Base-by-base conservation (phyloP, 2,113 vertebrate species). In the Malurus alboscapulatus region DNA sequence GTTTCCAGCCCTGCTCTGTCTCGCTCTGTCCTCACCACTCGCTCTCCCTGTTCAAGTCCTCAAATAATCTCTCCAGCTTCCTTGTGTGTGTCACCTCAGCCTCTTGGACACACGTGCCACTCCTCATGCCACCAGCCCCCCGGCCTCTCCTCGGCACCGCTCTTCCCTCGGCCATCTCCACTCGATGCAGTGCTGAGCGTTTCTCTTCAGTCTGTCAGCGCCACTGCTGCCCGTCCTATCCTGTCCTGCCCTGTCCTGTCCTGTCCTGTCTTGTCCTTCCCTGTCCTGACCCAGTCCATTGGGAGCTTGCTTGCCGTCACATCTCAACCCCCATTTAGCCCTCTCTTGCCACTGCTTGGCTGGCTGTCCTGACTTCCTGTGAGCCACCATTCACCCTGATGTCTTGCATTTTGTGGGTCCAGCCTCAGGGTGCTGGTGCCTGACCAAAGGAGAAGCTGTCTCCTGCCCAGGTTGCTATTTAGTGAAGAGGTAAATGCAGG, bases 91-190 rank as follows among this genome's bases (percentile, higher is more conserved):
- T 63, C 94, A n/a, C 54, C 47, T 53, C 83, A 4, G n/a, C 62
- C 75, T 72, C 48, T 54, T 17, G 7, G 48, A 15, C 12, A 3
- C 84, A 67, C 15, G 14, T 78, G 89, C 34, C 7, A 0, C 40
- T 17, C 38, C 40, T 38, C 17, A 0, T 4, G 26, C 30, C 18
- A 2, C 32, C 51, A 3, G 42, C 14, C 57, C 17, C 45, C 14
- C 0, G 1, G 47, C 69, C 29, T 55, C 34, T 57, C 50, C 55
- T 24, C 0, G 0, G 29, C 18, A 10, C 48, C 2, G 0, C 1
- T 0, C 12, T 72, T 51, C 63, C 50, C 34, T 72, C 2, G 0
- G 42, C 71, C 59, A 0, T 38, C 50, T 32, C 42, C 38, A 4
- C 72, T 50, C 38, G 47, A 54, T 1, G 2, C 4, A 1, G 19